Base-by-base conservation (phyloP, 2,888 invertebrate species). In the Tetragonisca angustula region DNA sequence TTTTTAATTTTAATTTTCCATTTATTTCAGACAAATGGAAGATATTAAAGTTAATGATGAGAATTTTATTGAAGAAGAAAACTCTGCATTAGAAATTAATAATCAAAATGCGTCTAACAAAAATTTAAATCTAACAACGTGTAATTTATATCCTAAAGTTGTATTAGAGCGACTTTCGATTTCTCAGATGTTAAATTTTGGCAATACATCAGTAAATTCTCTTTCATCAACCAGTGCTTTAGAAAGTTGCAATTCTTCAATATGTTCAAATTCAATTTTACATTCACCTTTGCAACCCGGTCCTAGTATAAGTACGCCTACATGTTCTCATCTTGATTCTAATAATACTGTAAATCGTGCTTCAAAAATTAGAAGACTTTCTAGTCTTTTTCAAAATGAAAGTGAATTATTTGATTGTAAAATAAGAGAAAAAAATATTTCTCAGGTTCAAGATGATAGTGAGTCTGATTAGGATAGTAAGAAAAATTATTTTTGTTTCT, bases 121-220 rank as follows among this genome's bases (percentile, higher is more conserved):
- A 17, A 67, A 56, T 43, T 75, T 36, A 21, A 21, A 70, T 50
- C 0, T 21, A 61, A 36, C 36, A 0, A n/a, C 27, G 6, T 19
- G 36, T n/a, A 73, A 73, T 54, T 75, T 79, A 62, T 59, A 81
- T 21, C 92, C 93, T 9, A 88, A 78, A 82, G 87, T 94, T 70
- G 84, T 91, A 59, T 81, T 93, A 1, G 85, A 91, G 3, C 89
- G 92, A 89, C 56, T 93, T 15, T 90, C 93, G 6, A 69, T 85
- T 85, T 88, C 92, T 13, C 86, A 82, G 67, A 81, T 81, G 70
- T 74, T 76, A 36, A 78, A 61, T 21, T 84, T n/a, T 59, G 77
- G 62, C 4, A 50, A 19, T 62, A 24, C 50, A 52, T 4, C 52
- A 15, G 5, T 24, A 36, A 74, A 43, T 67, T 52, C 50, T 43